Percentiles rank a stretch among this genome's conserved stretches.
Evolutionary conservation across 1,140 invertebrate genomes (phyloP).

Genomic region (Rhizoglyphus robini): DNA sequence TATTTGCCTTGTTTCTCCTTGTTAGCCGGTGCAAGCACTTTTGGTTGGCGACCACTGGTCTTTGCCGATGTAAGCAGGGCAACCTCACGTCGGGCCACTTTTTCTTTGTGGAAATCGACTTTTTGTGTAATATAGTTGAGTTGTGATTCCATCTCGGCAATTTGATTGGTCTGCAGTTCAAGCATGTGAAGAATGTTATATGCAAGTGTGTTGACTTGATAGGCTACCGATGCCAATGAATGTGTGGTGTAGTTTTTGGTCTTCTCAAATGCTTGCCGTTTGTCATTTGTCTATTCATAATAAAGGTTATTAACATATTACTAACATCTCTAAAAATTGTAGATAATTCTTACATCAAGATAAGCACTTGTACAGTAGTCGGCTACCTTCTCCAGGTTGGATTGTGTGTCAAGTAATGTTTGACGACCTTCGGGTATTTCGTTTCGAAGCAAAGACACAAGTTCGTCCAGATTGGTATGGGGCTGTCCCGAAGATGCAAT

Average conservation of each 20-base stretch:
- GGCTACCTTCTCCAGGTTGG: conserved; percentile 87
- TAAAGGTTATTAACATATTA: neutral
- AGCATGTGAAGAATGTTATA: conserved; percentile 90
- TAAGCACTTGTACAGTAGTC: conserved; percentile 97
- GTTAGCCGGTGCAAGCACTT: conserved; percentile 91
- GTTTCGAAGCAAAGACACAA: conserved; percentile 70
- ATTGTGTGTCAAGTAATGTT: conserved; percentile 84
- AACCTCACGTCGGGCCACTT: conserved; percentile 89
- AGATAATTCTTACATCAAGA: conserved; percentile 47
- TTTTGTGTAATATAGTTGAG: conserved; percentile 92
- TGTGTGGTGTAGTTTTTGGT: conserved; percentile 98
- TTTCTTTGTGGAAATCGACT: conserved; percentile 97
- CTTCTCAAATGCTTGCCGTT: conserved; percentile 80
- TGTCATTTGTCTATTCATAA: conserved; percentile 70
- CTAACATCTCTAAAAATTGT: neutral
- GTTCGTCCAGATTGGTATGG: conserved; percentile 44
- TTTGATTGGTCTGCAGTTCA: conserved; percentile 77
- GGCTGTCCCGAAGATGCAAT: neutral
- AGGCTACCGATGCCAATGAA: conserved; percentile 91
- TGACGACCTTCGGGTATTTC: conserved; percentile 90
- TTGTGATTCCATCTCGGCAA: conserved; percentile 88
- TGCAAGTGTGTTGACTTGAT: conserved; percentile 94
- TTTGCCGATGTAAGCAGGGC: conserved; percentile 91
- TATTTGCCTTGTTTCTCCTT: conserved; percentile 53
- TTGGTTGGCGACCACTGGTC: conserved; percentile 69